Evolutionary conservation across 1,140 invertebrate genomes (phyloP).

Genomic region (Neuroterus valhalla): DNA sequence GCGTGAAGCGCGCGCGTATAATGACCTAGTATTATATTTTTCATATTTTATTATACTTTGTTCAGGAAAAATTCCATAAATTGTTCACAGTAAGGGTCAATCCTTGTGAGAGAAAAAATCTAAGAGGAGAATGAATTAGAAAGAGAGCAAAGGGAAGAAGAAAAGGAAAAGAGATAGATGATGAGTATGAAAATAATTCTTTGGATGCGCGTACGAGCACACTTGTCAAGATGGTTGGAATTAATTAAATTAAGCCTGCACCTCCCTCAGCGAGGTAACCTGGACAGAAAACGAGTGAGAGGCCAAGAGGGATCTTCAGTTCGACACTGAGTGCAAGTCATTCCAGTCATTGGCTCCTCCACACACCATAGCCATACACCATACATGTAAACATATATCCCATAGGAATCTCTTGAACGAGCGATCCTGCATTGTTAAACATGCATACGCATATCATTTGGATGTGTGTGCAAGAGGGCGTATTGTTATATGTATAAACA

Average conservation of each 20-base stretch:
- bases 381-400: too few species aligned
- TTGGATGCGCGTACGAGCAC: slow-evolving; percentile 55
- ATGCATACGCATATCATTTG: too few species aligned
- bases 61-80: too few species aligned
- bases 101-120: too few species aligned
- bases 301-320: slow-evolving; percentile 64
- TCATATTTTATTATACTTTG: too few species aligned
- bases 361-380: slow-evolving; percentile 52
- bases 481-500: too few species aligned
- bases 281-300: slow-evolving; percentile 45
- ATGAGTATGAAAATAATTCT: slow-evolving; percentile 69
- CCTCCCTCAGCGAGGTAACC: slow-evolving; percentile 64
- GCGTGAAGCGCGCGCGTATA: too few species aligned
- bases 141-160: neutral
- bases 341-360: slow-evolving; percentile 73
- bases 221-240: slow-evolving; percentile 71
- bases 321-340: slow-evolving; percentile 73
- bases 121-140: neutral
- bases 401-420: slow-evolving; percentile 64
- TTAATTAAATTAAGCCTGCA: slow-evolving; percentile 73
- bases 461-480: slow-evolving; percentile 36
- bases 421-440: slow-evolving; percentile 42
- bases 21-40: too few species aligned
- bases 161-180: slow-evolving; percentile 38
- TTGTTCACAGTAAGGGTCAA: too few species aligned